A percentile compares a stretch with the other conserved stretches of the same genome.
phyloP scores from a whole-genome alignment of 2,113 vertebrate species.

The Lepus europaeus region DNA sequence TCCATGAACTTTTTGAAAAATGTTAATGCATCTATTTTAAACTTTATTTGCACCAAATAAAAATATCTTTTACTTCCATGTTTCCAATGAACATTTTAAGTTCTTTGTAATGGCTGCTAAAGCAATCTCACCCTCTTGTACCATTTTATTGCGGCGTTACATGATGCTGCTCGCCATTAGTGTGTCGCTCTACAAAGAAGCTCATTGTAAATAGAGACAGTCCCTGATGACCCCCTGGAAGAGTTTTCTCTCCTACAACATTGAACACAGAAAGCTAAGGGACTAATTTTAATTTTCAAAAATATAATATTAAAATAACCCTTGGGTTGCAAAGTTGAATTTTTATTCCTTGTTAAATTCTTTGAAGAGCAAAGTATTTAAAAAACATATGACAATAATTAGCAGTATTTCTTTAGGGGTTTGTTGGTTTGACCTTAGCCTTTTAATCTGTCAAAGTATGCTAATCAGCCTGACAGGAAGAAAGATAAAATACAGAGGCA shows the following conservation, averaged over 20 bases:
- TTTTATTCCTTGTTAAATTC: slow-evolving; percentile 85
- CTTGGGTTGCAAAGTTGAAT: slow-evolving; percentile 84
- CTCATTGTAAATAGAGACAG: slow-evolving; percentile 38
- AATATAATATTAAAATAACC: slow-evolving; percentile 81
- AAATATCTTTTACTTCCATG: no score
- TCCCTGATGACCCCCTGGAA: not conserved
- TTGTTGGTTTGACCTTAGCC: slow-evolving; percentile 90
- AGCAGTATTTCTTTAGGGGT: slow-evolving; percentile 88
- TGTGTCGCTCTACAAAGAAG: slow-evolving; percentile 62
- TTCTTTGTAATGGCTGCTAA: not conserved
- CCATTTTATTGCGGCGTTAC: not conserved
- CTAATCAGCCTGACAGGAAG: slow-evolving; percentile 87
- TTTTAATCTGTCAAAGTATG: slow-evolving; percentile 90
- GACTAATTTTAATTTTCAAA: not conserved
- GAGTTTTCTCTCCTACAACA: slow-evolving; percentile 49
- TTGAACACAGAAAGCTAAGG: not conserved
- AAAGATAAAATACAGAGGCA: slow-evolving; percentile 86
- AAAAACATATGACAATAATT: slow-evolving; percentile 90
- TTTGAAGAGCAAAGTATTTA: slow-evolving; percentile 88
- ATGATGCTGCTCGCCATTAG: not conserved
- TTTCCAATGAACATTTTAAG: no score
- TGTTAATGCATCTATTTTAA: no score
- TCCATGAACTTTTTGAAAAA: no score
- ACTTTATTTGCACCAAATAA: no score
- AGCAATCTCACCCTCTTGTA: not conserved